phyloP scores from a whole-genome alignment of 2,797 vertebrate genomes.

The Oreonectes daqikongensis region DNA sequence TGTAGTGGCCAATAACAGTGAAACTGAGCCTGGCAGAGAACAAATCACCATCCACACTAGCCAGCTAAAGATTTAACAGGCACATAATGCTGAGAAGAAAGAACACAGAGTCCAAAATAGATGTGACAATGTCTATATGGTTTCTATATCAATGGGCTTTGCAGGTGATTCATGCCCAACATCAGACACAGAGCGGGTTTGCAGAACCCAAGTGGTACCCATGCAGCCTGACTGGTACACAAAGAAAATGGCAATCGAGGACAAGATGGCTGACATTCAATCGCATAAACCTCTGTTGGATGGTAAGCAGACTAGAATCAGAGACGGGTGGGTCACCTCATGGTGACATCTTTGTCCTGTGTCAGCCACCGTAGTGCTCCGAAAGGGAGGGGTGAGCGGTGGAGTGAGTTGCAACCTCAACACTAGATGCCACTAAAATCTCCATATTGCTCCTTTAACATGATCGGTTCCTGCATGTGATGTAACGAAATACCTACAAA shows the following conservation, averaged over 20 bases:
- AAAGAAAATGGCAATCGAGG: slow-evolving; percentile 13
- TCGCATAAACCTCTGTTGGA: neutral
- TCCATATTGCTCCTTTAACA: too few species aligned
- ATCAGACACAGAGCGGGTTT: neutral
- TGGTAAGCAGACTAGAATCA: neutral
- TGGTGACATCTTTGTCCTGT: too few species aligned
- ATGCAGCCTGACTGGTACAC: neutral
- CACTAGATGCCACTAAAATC: too few species aligned
- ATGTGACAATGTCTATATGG: neutral
- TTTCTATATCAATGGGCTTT: slow-evolving; percentile 14
- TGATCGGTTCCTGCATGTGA: neutral
- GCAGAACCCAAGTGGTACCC: neutral
- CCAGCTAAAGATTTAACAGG: slow-evolving; percentile 14
- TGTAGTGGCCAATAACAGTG: slow-evolving; percentile 30
- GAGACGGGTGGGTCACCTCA: neutral
- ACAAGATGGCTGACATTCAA: slow-evolving; percentile 1
- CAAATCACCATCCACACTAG: slow-evolving; percentile 13
- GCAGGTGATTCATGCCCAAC: neutral
- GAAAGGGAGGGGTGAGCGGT: too few species aligned
- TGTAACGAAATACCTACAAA: neutral
- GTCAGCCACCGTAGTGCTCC: too few species aligned
- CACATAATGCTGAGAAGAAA: neutral
- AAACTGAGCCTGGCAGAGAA: slow-evolving; percentile 12
- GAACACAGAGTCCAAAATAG: neutral
- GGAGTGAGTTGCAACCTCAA: too few species aligned